Evolutionary conservation across 2,797 vertebrate genomes (phyloP).

Genomic region (Neosilurus hyrtlii): DNA sequence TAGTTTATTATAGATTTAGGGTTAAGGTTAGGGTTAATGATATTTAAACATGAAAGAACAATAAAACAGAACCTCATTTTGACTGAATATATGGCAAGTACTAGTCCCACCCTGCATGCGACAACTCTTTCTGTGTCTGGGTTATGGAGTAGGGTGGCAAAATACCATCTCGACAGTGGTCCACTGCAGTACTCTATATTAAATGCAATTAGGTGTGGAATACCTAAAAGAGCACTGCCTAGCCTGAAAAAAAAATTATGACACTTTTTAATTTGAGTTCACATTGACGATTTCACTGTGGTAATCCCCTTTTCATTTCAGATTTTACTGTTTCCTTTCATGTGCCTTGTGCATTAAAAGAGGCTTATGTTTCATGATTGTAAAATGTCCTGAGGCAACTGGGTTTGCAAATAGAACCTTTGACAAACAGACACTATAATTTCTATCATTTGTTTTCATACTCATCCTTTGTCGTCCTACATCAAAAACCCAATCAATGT

Average conservation of each 20-base stretch:
- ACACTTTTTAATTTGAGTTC: not conserved
- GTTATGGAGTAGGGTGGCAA: not conserved
- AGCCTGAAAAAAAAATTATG: not conserved
- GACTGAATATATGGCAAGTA: too few species aligned
- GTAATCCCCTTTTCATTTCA: not conserved
- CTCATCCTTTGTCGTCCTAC: too few species aligned
- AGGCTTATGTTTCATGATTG: not conserved
- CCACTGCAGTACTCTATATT: too few species aligned
- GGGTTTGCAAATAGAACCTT: not conserved
- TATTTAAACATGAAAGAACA: not conserved
- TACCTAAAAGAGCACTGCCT: not conserved
- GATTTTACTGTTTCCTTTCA: not conserved
- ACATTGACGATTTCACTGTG: not conserved
- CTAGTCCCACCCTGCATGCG: not conserved
- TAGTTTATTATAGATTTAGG: too few species aligned
- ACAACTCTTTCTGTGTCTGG: not conserved
- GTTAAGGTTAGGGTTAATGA: too few species aligned
- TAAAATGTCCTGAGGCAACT: not conserved
- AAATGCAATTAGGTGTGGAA: too few species aligned
- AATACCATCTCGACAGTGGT: too few species aligned
- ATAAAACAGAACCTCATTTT: not conserved
- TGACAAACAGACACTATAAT: not conserved
- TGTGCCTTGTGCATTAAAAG: not conserved
- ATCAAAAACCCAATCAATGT: too few species aligned
- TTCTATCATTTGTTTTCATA: not conserved